These are phyloP conservation scores for Danio rerio DNA, from an alignment of 2,113 vertebrate genomes.

Conservation along the genomic window GRCz12tu NC_133197.1:20330001-20330500, in stretches of 20 bases:
- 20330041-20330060: neutral
- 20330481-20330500: constrained; percentile 77
- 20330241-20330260: constrained; percentile 79
- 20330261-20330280: constrained; percentile 84
- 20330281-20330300: constrained; percentile 57
- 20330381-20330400: neutral
- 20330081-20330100: neutral
- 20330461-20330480: constrained; percentile 71
- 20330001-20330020: too few species aligned
- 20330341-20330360: constrained; percentile 67
- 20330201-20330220: constrained; percentile 28
- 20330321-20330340: constrained; percentile 1
- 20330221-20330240: constrained; percentile 76
- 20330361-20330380: neutral
- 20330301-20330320: constrained; percentile 68
- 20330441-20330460: constrained; percentile 60
- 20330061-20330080: neutral
- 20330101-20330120: neutral
- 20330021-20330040: too few species aligned
- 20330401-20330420: constrained; percentile 9
- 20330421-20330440: constrained; percentile 72
- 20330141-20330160: constrained; percentile 12
- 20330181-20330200: constrained; percentile 46
- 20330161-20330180: neutral
- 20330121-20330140: neutral